Evolutionary conservation across 2,797 vertebrate genomes (phyloP).

Genomic region (Ptychadena robeensis): DNA sequence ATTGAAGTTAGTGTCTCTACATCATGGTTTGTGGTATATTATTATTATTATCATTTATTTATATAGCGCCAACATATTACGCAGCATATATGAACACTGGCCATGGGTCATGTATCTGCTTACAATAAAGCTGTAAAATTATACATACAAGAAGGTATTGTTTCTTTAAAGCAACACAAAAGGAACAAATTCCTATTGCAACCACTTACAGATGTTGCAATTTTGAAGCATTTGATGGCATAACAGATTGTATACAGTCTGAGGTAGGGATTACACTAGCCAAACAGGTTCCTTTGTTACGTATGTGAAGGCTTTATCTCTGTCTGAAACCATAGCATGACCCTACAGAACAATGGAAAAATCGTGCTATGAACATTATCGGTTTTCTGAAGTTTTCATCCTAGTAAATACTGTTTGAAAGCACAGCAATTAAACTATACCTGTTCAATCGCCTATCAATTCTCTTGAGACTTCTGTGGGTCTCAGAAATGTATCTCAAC

Average conservation of each 20-base stretch:
- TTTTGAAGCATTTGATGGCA: neutral
- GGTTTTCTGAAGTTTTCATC: neutral
- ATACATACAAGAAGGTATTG: constrained; percentile 10
- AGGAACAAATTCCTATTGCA: neutral
- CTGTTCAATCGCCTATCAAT: too few relatives aligned
- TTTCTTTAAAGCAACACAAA: constrained; percentile 1
- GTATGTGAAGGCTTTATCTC: neutral
- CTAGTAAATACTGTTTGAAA: neutral
- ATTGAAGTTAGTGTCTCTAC: too few relatives aligned
- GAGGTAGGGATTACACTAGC: neutral
- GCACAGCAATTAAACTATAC: neutral
- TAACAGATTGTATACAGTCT: constrained; percentile 20
- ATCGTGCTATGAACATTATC: neutral
- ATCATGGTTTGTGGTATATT: too few relatives aligned
- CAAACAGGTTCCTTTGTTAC: constrained; percentile 27
- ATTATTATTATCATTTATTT: too few relatives aligned
- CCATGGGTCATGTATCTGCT: constrained; percentile 29
- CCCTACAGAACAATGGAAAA: constrained; percentile 1
- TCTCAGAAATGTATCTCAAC: too few relatives aligned
- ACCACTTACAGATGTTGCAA: constrained; percentile 19
- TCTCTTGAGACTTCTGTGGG: too few relatives aligned
- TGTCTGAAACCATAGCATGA: constrained; percentile 20
- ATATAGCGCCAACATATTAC: too few relatives aligned
- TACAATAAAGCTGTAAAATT: constrained; percentile 24
- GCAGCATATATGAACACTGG: too few relatives aligned